Evolutionary conservation across 2,113 vertebrate species (phyloP).

Genomic region (Ptilonorhynchus violaceus): DNA sequence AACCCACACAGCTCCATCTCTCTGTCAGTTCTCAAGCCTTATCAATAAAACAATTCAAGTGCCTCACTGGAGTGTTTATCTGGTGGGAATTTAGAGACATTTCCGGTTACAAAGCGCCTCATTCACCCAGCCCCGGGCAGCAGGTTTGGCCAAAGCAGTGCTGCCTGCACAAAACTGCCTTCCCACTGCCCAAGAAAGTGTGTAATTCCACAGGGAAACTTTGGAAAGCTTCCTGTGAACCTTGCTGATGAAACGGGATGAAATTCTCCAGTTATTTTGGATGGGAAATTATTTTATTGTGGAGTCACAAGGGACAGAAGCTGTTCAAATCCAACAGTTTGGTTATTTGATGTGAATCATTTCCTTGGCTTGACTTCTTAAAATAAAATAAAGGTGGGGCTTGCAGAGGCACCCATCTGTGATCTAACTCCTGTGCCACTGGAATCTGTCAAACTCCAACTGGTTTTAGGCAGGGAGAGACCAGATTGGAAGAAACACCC

Average conservation of each 20-base stretch:
- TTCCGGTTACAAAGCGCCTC: neutral
- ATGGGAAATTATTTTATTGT: neutral
- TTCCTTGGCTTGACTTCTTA: neutral
- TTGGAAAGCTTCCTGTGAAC: neutral
- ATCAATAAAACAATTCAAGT: neutral
- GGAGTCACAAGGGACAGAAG: neutral
- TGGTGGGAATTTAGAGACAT: neutral
- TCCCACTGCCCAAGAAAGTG: neutral
- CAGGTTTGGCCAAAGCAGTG: neutral
- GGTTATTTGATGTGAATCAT: slow-evolving; percentile 3
- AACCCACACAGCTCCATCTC: neutral
- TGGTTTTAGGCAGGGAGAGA: neutral
- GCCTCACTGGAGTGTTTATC: neutral
- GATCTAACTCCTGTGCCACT: neutral
- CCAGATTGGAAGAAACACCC: neutral
- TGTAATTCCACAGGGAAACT: neutral
- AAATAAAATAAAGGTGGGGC: slow-evolving; percentile 10
- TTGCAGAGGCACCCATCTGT: slow-evolving; percentile 20
- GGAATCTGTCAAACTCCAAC: neutral
- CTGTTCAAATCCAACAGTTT: neutral
- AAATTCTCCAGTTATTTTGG: neutral
- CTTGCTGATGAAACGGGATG: neutral
- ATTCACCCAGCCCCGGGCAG: neutral
- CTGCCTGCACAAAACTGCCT: neutral
- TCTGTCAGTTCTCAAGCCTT: neutral